Percentiles rank a stretch among this genome's conserved stretches.
These are phyloP conservation scores for Trachythela sp. DNA, from an alignment of 64 coral and sea anemone genomes.

Conservation along the genomic window DNA sequence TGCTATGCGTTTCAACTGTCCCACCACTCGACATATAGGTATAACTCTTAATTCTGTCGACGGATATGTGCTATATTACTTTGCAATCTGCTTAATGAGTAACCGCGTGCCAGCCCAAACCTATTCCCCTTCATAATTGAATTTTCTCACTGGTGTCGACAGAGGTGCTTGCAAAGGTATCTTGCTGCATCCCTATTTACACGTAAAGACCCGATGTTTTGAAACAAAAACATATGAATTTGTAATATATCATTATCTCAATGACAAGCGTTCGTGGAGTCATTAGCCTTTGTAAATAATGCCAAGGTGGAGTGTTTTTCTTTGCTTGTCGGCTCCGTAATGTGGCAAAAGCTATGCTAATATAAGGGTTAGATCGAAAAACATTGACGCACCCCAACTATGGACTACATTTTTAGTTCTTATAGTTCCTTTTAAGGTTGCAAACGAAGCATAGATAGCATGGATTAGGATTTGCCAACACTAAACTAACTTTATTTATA, in stretches of 20 bases:
- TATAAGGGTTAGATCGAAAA: background rate
- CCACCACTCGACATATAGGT: too few relatives aligned
- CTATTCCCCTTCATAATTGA: background rate
- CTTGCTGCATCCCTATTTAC: background rate
- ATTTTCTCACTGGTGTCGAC: background rate
- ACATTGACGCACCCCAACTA: background rate
- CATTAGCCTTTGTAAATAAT: background rate
- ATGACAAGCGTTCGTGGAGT: background rate
- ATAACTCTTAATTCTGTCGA: too few relatives aligned
- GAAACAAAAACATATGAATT: slow-evolving; percentile 5
- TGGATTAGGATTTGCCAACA: too few relatives aligned
- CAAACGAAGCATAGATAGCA: too few relatives aligned
- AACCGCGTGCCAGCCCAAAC: background rate
- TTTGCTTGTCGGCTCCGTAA: background rate
- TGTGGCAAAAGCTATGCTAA: background rate
- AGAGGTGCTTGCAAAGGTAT: background rate
- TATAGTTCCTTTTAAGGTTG: background rate
- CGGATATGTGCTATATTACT: too few relatives aligned
- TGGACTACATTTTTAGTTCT: background rate
- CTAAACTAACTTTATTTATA: too few relatives aligned
- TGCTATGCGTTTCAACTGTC: too few relatives aligned
- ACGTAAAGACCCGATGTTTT: background rate
- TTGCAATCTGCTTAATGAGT: too few relatives aligned
- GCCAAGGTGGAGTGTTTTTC: background rate
- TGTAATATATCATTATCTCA: background rate